These are phyloP conservation scores for Pseudonaja textilis DNA, from an alignment of 2,113 vertebrate species.

Conservation along the genomic window DNA sequence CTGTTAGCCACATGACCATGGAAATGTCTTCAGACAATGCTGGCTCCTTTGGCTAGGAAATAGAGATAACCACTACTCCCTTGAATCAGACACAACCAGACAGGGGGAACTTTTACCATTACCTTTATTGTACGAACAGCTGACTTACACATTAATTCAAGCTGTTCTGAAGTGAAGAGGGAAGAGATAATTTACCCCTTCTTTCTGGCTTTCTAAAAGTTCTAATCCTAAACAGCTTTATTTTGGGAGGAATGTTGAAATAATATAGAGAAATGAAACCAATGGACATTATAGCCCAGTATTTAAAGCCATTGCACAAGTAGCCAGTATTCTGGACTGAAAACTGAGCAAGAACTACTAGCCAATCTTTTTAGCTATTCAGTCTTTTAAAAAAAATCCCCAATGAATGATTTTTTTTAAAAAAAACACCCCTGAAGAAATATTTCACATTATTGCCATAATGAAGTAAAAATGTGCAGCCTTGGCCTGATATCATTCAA, in stretches of 20 bases:
- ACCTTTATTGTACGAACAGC: background rate
- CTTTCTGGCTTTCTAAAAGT: background rate
- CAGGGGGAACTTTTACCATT: background rate
- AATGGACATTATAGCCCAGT: background rate
- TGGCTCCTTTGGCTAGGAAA: background rate
- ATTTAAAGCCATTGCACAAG: background rate
- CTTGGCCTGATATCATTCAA: slow-evolving; percentile 57
- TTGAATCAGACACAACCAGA: background rate
- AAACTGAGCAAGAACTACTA: slow-evolving; percentile 10
- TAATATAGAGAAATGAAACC: background rate
- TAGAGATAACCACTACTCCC: background rate
- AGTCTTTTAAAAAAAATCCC: background rate
- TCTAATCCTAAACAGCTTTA: background rate
- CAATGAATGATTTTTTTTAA: slow-evolving; percentile 24
- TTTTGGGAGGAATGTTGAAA: background rate
- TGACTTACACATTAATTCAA: background rate
- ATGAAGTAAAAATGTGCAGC: slow-evolving; percentile 38
- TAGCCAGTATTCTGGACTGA: background rate
- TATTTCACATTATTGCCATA: slow-evolving; percentile 51
- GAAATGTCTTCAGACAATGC: background rate
- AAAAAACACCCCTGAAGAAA: slow-evolving; percentile 4
- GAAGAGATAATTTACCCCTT: background rate
- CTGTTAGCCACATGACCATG: background rate
- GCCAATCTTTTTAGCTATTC: background rate
- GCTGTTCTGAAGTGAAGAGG: background rate